Evolutionary conservation across 2,113 vertebrate species (phyloP), one percentile per base, ranked within the genome.

Genomic region (Syngnathus typhle): DNA sequence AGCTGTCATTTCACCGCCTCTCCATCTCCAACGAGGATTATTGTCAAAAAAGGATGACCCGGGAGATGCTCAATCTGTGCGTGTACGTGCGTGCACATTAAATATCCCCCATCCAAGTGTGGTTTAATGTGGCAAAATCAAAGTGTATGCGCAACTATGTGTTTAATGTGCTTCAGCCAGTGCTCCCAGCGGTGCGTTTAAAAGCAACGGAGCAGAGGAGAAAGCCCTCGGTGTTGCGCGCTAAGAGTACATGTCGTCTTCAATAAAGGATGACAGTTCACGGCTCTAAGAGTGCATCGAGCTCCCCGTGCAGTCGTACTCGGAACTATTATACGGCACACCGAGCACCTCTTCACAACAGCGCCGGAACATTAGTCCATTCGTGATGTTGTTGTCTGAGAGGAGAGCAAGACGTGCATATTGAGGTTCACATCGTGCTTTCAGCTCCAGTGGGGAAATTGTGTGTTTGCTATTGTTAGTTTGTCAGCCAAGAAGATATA

Each of bases 231-330:
- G 80, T 75, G 71, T 78, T 83, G 80, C 84, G 80, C 68, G 82
- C 85, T 87, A 87, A 87, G 85, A 87, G 83, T 82, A 81, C 79
- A 83, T 87, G 88, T 88, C 90, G 88, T 85, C 85, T 88, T 89
- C 76, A 87, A 85, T 88, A 85, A 85, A 82, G 76, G 75, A 81
- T 82, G 87, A 83, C 83, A 77, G 80, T 88, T 87, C 82, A 75
- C 80, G 83, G 86, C 85, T 83, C 79, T 83, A 75, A 80, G 62
- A 69, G 70, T 71, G 82, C 74, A 71, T 70, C 71, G 52, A 78
- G 75, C 77, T 85, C 70, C 77, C 82, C 16, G 60, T 44, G 60
- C 60, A 44, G 41, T 15, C 60, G n/a, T 27, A 62, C 41, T 23
- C 65, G 64, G 71, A 64, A 38, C 69, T 71, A 52, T 77, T 74